phyloP scores from a whole-genome alignment of 2,797 vertebrate genomes.

The Nyctalus aviator region DNA sequence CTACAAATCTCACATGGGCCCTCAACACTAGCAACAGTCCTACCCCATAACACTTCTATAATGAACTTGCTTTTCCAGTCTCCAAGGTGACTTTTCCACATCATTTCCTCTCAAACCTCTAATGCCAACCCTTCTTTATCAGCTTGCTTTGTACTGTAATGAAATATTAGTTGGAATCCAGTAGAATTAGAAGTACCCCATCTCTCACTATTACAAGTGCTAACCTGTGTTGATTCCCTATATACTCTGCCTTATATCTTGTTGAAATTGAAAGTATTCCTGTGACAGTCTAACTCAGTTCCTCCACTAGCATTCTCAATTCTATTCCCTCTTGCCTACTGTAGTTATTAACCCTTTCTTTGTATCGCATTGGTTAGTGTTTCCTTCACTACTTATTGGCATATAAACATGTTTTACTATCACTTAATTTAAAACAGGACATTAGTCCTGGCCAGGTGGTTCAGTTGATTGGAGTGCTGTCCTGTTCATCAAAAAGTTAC shows the following conservation, averaged over 20 bases:
- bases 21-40: neutral
- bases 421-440: neutral
- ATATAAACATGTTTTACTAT: slow-evolving; percentile 3
- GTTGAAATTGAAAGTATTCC: neutral
- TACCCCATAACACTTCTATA: neutral
- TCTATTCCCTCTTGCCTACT: neutral
- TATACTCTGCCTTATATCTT: neutral
- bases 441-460: neutral
- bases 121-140: neutral
- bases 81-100: neutral
- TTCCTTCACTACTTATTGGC: neutral
- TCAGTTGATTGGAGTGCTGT: neutral
- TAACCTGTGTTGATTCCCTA: neutral
- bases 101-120: neutral
- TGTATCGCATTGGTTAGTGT: neutral
- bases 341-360: neutral
- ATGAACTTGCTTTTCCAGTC: neutral
- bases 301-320: neutral
- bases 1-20: slow-evolving; percentile 29
- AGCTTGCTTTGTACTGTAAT: neutral
- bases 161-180: neutral
- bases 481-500: neutral
- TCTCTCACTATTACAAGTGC: neutral
- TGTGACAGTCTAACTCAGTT: neutral
- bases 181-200: neutral